Conservation (phyloP, 2,113 vertebrate species). For the Synodontis membranacea region DNA sequence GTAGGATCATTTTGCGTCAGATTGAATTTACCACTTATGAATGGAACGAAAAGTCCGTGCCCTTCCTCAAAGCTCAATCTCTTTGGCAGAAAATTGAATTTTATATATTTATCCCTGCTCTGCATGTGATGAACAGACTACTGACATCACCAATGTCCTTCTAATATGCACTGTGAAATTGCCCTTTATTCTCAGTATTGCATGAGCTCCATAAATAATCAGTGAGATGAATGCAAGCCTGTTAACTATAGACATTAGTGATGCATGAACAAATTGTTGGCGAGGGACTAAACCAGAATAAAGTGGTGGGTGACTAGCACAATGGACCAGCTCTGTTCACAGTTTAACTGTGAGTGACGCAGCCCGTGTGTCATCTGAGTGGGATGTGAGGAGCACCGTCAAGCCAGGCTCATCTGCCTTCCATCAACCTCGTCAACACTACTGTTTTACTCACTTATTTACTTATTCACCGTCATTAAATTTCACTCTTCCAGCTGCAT, state of each 20-base stretch:
- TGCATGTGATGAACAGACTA: constrained; percentile 47
- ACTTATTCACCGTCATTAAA: background rate
- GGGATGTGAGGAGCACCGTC: constrained; percentile 8
- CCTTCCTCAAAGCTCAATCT: constrained; percentile 39
- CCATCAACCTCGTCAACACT: background rate
- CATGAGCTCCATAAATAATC: constrained; percentile 21
- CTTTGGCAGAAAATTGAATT: constrained; percentile 53
- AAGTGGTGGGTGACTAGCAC: background rate
- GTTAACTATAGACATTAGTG: background rate
- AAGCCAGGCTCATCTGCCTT: constrained; percentile 1
- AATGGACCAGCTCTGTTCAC: constrained; percentile 3
- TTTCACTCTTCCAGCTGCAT: background rate
- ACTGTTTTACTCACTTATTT: background rate
- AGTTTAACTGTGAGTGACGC: constrained; percentile 1
- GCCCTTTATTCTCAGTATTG: constrained; percentile 1
- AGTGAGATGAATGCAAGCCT: background rate
- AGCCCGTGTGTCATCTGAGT: constrained; percentile 26
- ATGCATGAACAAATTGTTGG: background rate
- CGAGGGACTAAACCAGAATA: constrained; percentile 10
- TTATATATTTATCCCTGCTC: constrained; percentile 45
- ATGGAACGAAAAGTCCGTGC: constrained; percentile 50
- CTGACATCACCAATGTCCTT: background rate
- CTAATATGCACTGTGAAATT: background rate
- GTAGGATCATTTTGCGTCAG: constrained; percentile 34
- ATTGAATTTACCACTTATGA: constrained; percentile 44